Conservation (phyloP, 2,113 vertebrate genomes). For the Atrichornis clamosus region DNA sequence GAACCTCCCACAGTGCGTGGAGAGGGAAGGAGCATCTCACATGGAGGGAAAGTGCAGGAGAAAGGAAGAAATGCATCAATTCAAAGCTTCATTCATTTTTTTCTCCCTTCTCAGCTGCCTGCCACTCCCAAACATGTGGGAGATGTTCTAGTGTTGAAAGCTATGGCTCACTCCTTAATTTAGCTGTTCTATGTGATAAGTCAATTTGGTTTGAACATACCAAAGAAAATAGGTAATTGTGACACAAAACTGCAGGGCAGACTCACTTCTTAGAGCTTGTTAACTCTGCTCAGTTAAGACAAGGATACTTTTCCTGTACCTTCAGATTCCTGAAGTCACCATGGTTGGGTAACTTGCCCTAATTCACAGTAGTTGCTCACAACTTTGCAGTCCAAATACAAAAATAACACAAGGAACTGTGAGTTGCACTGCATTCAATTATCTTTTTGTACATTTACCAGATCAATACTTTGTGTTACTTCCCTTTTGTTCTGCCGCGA, state of each 20-base stretch:
- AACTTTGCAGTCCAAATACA: background rate
- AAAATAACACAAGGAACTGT: background rate
- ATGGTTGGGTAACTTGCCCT: background rate
- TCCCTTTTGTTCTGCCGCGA: background rate
- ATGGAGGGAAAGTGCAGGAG: background rate
- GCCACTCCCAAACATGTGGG: slow-evolving; percentile 22
- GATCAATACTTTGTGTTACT: background rate
- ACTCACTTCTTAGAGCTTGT: background rate
- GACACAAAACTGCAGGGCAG: background rate
- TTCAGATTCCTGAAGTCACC: background rate
- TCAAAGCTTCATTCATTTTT: slow-evolving; percentile 1
- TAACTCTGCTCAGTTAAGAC: background rate
- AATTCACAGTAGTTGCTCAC: background rate
- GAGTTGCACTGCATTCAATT: background rate
- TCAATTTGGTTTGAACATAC: slow-evolving; percentile 20
- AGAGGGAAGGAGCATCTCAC: background rate
- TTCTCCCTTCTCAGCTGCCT: background rate
- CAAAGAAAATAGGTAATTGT: slow-evolving; percentile 16
- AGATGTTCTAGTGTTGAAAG: slow-evolving; percentile 47
- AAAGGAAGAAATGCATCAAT: background rate
- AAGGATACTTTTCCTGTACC: background rate
- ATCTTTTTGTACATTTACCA: background rate
- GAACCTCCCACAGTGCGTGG: background rate
- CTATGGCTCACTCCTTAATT: background rate
- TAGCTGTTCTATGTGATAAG: background rate